phyloP scores from a whole-genome alignment of 1,140 invertebrate genomes.

The Diorhabda carinulata region DNA sequence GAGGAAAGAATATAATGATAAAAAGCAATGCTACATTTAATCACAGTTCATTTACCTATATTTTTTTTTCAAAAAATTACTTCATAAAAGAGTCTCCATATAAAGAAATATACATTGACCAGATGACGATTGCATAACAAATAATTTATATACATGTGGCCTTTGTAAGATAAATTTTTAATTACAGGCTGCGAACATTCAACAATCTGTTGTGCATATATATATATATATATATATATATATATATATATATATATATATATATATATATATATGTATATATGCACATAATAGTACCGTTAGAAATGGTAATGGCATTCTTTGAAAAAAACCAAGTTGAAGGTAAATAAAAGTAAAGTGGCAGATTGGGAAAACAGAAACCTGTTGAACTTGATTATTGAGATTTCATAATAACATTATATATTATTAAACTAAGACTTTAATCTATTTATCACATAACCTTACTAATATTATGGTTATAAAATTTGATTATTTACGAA shows the following conservation, averaged over 20 bases:
- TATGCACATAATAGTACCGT: slow-evolving; percentile 14
- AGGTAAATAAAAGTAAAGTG: slow-evolving; percentile 13
- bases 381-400: too few species aligned
- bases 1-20: too few species aligned
- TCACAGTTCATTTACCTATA: too few species aligned
- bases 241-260: too few species aligned
- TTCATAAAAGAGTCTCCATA: background rate
- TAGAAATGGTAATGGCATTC: slow-evolving; percentile 17
- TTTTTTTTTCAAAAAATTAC: too few species aligned
- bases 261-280: slow-evolving; percentile 5
- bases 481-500: too few species aligned
- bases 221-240: slow-evolving; percentile 5
- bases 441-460: too few species aligned
- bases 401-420: too few species aligned
- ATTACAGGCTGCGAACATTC: slow-evolving; percentile 13
- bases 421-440: too few species aligned
- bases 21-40: too few species aligned
- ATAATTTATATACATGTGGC: slow-evolving; percentile 7
- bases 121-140: slow-evolving; percentile 19
- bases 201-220: slow-evolving; percentile 15
- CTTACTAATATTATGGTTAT: too few species aligned
- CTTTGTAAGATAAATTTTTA: slow-evolving; percentile 18
- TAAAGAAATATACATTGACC: slow-evolving; percentile 5
- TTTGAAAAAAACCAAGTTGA: slow-evolving; percentile 14
- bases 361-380: background rate